Base-by-base conservation (phyloP, 2,113 vertebrate species). In the Chrysemys picta region DNA sequence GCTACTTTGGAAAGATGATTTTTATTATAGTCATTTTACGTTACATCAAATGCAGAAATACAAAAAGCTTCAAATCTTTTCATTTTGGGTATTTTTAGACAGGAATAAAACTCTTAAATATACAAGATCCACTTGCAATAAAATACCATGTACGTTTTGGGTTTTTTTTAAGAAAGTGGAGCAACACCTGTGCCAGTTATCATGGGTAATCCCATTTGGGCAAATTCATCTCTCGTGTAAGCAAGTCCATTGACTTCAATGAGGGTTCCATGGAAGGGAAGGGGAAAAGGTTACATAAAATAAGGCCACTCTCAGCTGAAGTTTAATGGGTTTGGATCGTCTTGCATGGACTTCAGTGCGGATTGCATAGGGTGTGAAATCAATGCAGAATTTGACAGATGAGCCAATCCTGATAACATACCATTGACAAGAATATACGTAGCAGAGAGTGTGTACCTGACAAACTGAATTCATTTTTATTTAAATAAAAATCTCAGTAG, bases 81-180 rank as follows among this genome's bases (percentile, higher is more conserved):
- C 91, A n/a, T 84, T 25, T 93, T 8, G 84, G 75, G 57, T 29
- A 78, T 87, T 79, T 59, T 76, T 31, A 88, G 86, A 91, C 87
- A 24, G 92, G 89, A 86, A 87, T 21, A 82, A 49, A 81, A 86
- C 92, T 95, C 75, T 57, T 76, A 16, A 10, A 25, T 0, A 8
- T n/a, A 31, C 0, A 3, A 0, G 1, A 38, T 17, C 14, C 3
- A 0, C 45, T 42, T 0, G 12, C 45, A 42, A 45, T 0, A 27
- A 0, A 7, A 38, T 57, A 3, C 27, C 1, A 0, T 0, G 2
- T 21, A 65, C 1, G 27, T 2, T 5, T 78, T 8, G 11, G 42
- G 24, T 10, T 29, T 38, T 38, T 38, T 38, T 72, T 72, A 38
- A 78, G 42, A 29, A 27, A 78, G 24, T 27, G 42, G 75, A 78